Base-by-base conservation (phyloP, 1,140 invertebrate species). In the Steinernema feltiae region DNA sequence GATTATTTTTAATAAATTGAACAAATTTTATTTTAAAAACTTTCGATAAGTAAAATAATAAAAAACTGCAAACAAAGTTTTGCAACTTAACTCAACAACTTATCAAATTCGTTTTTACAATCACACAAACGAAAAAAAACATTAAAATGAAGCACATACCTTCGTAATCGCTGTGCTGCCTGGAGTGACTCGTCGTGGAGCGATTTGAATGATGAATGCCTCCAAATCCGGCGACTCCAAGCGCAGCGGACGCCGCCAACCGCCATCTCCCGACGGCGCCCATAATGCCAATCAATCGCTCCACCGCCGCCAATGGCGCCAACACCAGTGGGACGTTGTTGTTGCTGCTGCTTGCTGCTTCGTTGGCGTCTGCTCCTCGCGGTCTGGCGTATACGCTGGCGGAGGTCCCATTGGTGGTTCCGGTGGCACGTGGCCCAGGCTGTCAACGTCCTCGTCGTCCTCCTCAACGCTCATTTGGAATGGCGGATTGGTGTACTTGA, bases 401-500 rank as follows among this genome's bases (percentile, higher is more conserved):
- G 53, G 53, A 63, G 53, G 53, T 3, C 53, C 53, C 12, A 3
- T 63, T 7, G 53, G 53, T 15, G 53, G 53, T 27, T 12, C 3
- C 24, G 7, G 7, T 7, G 53, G 53, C 53, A 27, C 53, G 12
- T 17, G 15, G 12, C 53, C 24, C 12, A 63, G 53, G 53, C 53
- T 63, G 53, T 27, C 35, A 7, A 41, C 24, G 53, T 63, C 29
- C 30, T 72, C 71, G n/a, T n/a, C n/a, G 1, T 32, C 30, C 71
- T 27, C 35, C 35, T 72, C 31, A 1, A 35, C 71, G 0, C 32
- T 48, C 71, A 72, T 31, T 30, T 72, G 29, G 71, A 72, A 72
- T 2, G 1, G 1, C 7, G 73, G 73, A 17, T 32, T 69, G 17
- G 63, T 69, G 17, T 72, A 46, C 63, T 53, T 24, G 21, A 63